Evolutionary conservation across 2,797 vertebrate species (phyloP), one percentile per base, ranked within the genome.

Genomic region (Lagocephalus sceleratus): DNA sequence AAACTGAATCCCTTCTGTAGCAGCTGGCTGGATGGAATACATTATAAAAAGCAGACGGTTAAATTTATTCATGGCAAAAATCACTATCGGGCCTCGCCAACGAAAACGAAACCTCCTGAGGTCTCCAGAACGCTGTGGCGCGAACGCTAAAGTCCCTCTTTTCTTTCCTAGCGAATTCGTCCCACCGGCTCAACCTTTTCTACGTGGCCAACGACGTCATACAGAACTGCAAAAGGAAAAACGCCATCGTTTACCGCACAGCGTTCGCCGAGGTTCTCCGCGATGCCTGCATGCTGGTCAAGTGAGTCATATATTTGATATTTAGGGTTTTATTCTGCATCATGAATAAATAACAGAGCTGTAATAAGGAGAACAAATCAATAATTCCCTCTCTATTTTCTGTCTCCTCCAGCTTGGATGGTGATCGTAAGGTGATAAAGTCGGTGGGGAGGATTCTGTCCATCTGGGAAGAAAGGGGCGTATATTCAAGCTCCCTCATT

Each of bases 181-280:
- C 93, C 2, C 95, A 99, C 64, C 91, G 94, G 12, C 88, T 98
- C 73, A 98, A 98, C 85, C 92, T 99, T 38, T 89, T 99, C 55
- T 99, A 97, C 82, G 73, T 99, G 62, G 96, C 96, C 82, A 99
- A 99, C 1, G 97, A 99, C 11, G 93, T 99, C 75, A 98, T 99
- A 65, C 97, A 99, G 87, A 99, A 98, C 85, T 98, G 96, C 84
- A 98, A 98, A 73, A 91, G 95, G 60, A 97, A 92, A 78, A 98
- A 98, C 0, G 96, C 97, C 23, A 92, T 98, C 0, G 91, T 98
- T 17, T 99, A 97, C 60, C 93, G 96, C 0, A 94, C 95, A 0
- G 91, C 95, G 0, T 99, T 98, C 20, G 93, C 97, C 0, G 96
- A 98, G 20, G 93, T 97, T 55, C 91, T 99, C 3, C 92, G 91